Conservation (phyloP, 2,113 vertebrate species). For the Marmota monax region DNA sequence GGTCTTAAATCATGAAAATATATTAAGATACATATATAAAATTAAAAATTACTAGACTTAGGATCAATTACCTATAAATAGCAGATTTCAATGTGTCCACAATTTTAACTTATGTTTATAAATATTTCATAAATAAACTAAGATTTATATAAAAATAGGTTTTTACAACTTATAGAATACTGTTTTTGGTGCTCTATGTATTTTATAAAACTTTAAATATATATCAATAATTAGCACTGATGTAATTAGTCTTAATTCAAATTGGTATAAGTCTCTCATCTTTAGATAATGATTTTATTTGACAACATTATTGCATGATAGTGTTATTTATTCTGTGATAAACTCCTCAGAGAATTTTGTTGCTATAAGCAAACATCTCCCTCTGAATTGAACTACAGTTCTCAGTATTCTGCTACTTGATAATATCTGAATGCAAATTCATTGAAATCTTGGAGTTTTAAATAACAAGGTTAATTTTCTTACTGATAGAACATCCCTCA, state of each 20-base stretch:
- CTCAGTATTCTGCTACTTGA: background rate
- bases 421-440: background rate
- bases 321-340: background rate
- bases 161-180: background rate
- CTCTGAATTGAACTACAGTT: background rate
- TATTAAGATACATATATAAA: background rate
- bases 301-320: background rate
- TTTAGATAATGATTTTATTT: background rate
- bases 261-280: background rate
- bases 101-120: background rate
- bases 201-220: background rate
- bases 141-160: background rate
- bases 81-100: background rate
- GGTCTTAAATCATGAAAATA: background rate
- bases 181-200: background rate
- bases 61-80: background rate
- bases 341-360: background rate
- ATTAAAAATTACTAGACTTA: background rate
- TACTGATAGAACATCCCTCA: background rate
- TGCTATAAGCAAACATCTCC: background rate
- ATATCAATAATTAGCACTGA: background rate
- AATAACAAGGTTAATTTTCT: background rate
- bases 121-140: background rate
- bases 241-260: background rate
- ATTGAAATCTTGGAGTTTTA: background rate